These are phyloP conservation scores for Bellardia pandia DNA, from an alignment of 2,888 invertebrate species.

Conservation along the genomic window DNA sequence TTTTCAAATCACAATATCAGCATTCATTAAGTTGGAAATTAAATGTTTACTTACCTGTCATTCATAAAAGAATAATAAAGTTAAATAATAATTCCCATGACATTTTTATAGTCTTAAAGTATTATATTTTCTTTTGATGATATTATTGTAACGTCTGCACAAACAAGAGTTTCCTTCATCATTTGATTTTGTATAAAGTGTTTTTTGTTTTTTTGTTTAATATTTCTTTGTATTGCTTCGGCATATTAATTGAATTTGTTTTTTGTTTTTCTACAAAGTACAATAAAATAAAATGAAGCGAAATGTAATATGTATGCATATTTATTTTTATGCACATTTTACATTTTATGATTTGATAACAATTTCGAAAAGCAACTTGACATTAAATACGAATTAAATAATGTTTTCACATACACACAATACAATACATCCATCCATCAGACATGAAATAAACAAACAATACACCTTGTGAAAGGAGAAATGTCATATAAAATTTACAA, in stretches of 20 bases:
- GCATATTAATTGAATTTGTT: background rate
- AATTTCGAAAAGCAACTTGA: conserved; percentile 30
- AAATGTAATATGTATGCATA: conserved; percentile 10
- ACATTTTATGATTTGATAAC: conserved; percentile 50
- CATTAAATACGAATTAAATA: conserved; percentile 28
- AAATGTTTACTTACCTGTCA: background rate
- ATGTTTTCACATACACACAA: background rate
- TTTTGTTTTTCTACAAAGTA: background rate
- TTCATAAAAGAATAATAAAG: background rate
- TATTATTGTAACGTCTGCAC: background rate
- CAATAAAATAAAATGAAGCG: background rate
- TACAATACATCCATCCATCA: background rate
- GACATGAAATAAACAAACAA: background rate
- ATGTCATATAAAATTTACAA: conserved; percentile 28
- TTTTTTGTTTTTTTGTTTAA: too few relatives aligned
- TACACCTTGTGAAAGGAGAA: conserved; percentile 33
- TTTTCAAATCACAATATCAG: background rate
- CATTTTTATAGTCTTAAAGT: background rate
- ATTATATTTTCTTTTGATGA: background rate
- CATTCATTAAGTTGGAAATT: conserved; percentile 4
- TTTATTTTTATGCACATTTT: conserved; percentile 18
- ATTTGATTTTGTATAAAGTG: background rate
- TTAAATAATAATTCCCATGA: background rate
- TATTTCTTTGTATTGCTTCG: background rate
- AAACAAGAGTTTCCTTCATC: background rate